Evolutionary conservation across 2,888 invertebrate species (phyloP), one percentile per base, ranked within the genome.

Genomic region (Patella depressa): DNA sequence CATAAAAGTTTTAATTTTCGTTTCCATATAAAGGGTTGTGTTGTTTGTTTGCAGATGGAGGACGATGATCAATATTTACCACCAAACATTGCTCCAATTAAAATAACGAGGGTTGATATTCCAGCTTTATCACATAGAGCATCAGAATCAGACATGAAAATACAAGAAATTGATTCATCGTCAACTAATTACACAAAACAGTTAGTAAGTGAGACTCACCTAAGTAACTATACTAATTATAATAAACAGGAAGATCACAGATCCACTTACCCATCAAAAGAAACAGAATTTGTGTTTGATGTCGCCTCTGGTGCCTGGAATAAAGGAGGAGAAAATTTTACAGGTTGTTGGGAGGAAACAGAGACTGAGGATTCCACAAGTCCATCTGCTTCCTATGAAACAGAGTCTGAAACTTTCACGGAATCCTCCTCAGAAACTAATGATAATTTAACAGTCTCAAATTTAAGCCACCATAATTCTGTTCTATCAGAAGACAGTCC

Each of bases 41-140:
- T 45, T 45, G 45, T 45, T 45, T 45, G 45, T 45, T 45, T 45
- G 7, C 45, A 45, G 45, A 45, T 45, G 7, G 77, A 72, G 19
- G 79, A 77, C 5, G 74, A 79, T 5, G 72, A 76, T 7, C 54
- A 74, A 24, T 45, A 57, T 24, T 74, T 72, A 15, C 79, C 76
- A 29, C 57, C 74, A 14, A 65, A 65, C 14, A 65, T 65, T 24
- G 73, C 76, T 5, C 69, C 70, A 29, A 74, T 79, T 53, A 79
- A 79, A 69, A 69, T 77, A 17, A 77, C 77, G 12, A n/a, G 79
- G 12, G 79, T 79, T 53, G 77, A 79, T 74, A 74, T 79, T 34
- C 74, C 76, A 17, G 77, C 53, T 17, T 29, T 76, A 69, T 4
- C 69, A 19, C 24, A n/a, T 12, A 24, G 65, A 19, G 12, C 19